These are phyloP conservation scores for Sus cebifrons DNA, from an alignment of 2,797 vertebrate species.

Conservation along the genomic window DNA sequence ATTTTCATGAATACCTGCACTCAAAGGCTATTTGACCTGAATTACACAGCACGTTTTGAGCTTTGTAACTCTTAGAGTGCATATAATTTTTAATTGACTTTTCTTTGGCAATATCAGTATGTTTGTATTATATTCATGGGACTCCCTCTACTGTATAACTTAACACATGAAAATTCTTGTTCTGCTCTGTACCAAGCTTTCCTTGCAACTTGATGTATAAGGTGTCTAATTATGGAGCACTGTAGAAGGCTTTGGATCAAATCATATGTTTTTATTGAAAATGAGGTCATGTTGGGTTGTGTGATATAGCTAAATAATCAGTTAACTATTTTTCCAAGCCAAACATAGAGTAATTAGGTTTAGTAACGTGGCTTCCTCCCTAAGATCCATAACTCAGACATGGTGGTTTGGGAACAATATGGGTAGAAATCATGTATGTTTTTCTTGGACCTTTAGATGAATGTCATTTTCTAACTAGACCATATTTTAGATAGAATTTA, in stretches of 20 bases:
- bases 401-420: constrained; percentile 79
- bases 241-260: constrained; percentile 77
- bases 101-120: constrained; percentile 87
- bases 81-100: constrained; percentile 88
- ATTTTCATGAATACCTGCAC: constrained; percentile 62
- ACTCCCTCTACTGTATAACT: constrained; percentile 92
- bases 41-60: constrained; percentile 81
- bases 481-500: constrained; percentile 66
- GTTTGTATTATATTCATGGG: constrained; percentile 90
- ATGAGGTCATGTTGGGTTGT: constrained; percentile 82
- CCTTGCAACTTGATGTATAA: constrained; percentile 75
- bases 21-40: constrained; percentile 71
- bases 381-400: constrained; percentile 77
- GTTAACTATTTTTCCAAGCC: constrained; percentile 82
- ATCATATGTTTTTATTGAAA: constrained; percentile 84
- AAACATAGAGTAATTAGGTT: constrained; percentile 83
- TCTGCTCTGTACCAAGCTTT: constrained; percentile 82
- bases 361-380: constrained; percentile 83
- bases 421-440: constrained; percentile 75
- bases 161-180: constrained; percentile 89
- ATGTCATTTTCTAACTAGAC: constrained; percentile 73
- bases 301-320: constrained; percentile 83
- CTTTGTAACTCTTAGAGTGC: constrained; percentile 85
- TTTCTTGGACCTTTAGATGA: constrained; percentile 78
- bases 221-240: constrained; percentile 80